phyloP scores from a whole-genome alignment of 2,113 vertebrate genomes.

The Rattus rattus region DNA sequence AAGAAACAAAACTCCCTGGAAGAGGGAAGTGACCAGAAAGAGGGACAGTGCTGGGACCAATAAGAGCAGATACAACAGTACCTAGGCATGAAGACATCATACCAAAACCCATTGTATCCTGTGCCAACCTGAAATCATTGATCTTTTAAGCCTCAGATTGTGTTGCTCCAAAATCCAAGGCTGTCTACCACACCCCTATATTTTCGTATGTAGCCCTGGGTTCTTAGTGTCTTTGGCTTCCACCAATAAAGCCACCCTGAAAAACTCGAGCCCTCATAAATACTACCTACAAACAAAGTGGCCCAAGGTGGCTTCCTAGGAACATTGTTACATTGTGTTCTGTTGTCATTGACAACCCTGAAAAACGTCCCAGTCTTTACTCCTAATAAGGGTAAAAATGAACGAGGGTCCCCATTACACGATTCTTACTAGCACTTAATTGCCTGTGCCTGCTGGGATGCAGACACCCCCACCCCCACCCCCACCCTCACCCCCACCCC shows the following conservation, averaged over 20 bases:
- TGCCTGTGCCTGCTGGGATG: background rate
- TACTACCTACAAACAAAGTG: conserved; percentile 59
- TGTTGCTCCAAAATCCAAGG: conserved; percentile 25
- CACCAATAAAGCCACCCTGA: conserved; percentile 59
- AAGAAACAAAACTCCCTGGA: background rate
- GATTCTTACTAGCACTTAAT: conserved; percentile 44
- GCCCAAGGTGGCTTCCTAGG: conserved; percentile 43
- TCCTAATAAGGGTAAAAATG: background rate
- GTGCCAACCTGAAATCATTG: background rate
- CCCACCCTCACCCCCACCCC: background rate
- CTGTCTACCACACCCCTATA: background rate
- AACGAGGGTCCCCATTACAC: background rate
- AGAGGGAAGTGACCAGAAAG: background rate
- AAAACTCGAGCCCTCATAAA: conserved; percentile 64
- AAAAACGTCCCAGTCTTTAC: conserved; percentile 48
- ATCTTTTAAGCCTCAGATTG: background rate
- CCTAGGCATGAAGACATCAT: background rate
- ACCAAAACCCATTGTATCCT: background rate
- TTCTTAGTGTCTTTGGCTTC: conserved; percentile 42
- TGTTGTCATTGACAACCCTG: conserved; percentile 39
- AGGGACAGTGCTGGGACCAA: too few relatives aligned
- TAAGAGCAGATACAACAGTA: background rate
- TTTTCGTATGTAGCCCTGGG: background rate
- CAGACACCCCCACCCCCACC: background rate
- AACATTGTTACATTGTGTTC: conserved; percentile 37